phyloP scores from a whole-genome alignment of 2,797 vertebrate genomes.

The Pelodytes ibericus region DNA sequence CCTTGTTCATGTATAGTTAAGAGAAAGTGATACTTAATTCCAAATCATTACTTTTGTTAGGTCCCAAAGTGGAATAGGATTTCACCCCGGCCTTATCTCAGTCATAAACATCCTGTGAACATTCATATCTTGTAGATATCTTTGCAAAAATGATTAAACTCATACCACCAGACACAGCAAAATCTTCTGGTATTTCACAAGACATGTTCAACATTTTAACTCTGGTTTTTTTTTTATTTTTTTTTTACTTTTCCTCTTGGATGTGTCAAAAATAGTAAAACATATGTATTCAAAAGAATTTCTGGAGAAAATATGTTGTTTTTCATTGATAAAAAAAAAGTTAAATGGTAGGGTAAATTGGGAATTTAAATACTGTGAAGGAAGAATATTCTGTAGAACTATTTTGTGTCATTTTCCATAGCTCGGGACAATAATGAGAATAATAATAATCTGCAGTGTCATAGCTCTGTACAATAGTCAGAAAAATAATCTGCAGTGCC shows the following conservation, averaged over 20 bases:
- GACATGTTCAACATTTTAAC: slow-evolving; percentile 23
- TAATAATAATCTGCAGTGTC: no score
- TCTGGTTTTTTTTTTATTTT: no score
- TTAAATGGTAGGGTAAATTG: no score
- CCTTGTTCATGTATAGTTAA: slow-evolving; percentile 75
- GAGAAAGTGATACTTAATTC: slow-evolving; percentile 82
- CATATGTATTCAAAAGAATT: no score
- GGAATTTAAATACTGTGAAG: no score
- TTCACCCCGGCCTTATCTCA: slow-evolving; percentile 74
- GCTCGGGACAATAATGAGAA: no score
- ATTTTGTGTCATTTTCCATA: no score
- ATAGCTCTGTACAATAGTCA: no score
- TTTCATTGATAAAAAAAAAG: no score
- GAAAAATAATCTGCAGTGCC: no score
- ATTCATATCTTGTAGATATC: slow-evolving; percentile 72
- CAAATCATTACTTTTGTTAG: slow-evolving; percentile 79
- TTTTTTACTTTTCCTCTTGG: slow-evolving; percentile 25
- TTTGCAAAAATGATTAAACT: slow-evolving; percentile 69
- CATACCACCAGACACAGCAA: slow-evolving; percentile 60
- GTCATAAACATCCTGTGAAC: slow-evolving; percentile 81
- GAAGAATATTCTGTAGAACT: no score
- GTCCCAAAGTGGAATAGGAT: slow-evolving; percentile 72
- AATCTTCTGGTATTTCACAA: slow-evolving; percentile 30
- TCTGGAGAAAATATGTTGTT: no score
- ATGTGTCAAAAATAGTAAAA: neutral